These are phyloP conservation scores for Tolmerus cingulatus DNA, from an alignment of 2,888 invertebrate genomes.

Conservation along the genomic window DNA sequence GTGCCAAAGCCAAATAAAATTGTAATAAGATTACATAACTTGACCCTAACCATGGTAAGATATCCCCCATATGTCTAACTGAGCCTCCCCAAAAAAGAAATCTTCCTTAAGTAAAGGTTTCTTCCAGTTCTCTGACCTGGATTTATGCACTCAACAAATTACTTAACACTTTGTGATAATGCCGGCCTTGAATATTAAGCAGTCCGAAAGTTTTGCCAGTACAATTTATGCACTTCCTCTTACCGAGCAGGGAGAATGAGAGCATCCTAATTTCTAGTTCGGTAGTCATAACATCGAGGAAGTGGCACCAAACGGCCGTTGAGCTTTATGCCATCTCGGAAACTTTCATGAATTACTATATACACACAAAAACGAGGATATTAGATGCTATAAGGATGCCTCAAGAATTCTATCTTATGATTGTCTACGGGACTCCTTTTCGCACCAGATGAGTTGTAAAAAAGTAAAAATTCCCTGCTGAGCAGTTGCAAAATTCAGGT, in stretches of 20 bases:
- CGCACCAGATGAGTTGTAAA: neutral
- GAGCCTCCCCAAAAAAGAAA: neutral
- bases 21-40: neutral
- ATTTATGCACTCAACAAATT: neutral
- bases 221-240: neutral
- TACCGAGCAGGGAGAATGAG: neutral
- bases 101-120: neutral
- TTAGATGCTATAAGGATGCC: neutral
- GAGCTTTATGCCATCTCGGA: neutral
- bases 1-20: neutral
- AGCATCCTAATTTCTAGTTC: neutral
- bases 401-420: neutral
- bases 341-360: neutral
- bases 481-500: neutral
- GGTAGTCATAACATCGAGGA: neutral
- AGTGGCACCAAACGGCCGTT: neutral
- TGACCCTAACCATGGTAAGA: neutral
- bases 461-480: neutral
- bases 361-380: neutral
- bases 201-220: neutral
- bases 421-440: neutral
- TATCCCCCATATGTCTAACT: neutral
- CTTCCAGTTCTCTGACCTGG: neutral
- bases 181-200: neutral
- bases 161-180: neutral